Base-by-base conservation (phyloP, 2,113 vertebrate genomes). In the Nanorana parkeri region DNA sequence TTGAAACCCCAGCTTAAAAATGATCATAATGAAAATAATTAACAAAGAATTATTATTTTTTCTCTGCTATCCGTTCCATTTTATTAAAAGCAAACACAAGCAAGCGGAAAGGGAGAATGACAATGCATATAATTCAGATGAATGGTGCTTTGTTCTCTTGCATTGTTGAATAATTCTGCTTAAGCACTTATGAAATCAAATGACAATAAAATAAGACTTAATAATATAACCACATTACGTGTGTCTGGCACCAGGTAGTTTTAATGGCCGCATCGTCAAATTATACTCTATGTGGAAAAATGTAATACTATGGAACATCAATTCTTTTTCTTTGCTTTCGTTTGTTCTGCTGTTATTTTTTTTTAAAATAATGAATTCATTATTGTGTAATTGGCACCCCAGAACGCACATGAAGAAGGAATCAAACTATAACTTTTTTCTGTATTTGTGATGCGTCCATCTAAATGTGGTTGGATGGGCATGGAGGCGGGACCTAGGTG, bases 1-100 rank as follows among this genome's bases (percentile, higher is more conserved):
- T 56, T 71, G 6, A 28, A n/a, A n/a, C 55, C 4, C 4, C 13
- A n/a, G 47, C 29, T 73, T 64, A 23, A 54, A 65, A 72, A 52
- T 36, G 29, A 65, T 54, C n/a, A 4, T 23, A 72, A 54, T 63
- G 26, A 63, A 65, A 71, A 71, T 60, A 80, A 71, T 64, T 71
- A 81, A 73, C 19, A 54, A 58, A 17, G 32, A 69, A 80, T 61
- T 63, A 51, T 80, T 51, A 5, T 54, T 51, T 74, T 67, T 13
- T 47, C 26, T 66, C 47, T 17, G 21, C 20, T 8, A 19, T 55
- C 24, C 20, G 7, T 67, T 78, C 47, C 51, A 78, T 29, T 32
- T 21, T 66, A 66, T 78, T 66, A 54, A 52, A 68, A 78, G 29
- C 23, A 28, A 66, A 66, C 17, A 28, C 8, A 29, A 52, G 24